Evolutionary conservation across 2,113 vertebrate species (phyloP), one percentile per base, ranked within the genome.

Genomic region (Pimephales promelas): DNA sequence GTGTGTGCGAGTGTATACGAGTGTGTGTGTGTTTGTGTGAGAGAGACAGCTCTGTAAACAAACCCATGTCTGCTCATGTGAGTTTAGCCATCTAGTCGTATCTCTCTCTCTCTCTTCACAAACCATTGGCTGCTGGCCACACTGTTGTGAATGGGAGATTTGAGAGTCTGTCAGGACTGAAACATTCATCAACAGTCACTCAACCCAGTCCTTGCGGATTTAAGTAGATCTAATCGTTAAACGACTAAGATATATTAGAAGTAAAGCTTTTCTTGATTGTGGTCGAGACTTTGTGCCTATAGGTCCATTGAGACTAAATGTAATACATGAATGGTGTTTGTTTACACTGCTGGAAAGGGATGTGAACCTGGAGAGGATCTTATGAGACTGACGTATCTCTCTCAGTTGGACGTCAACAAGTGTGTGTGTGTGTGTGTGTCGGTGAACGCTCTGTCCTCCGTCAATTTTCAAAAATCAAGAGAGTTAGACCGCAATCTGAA

Each of bases 361-460:
- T 56, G 24, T 64, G 59, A 10, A 64, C 7, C 20, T 1, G 14
- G 26, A 43, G 47, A 16, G 13, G 47, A 49, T 49, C 47, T 54
- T 7, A 18, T 3, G 8, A 28, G 52, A 26, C 57, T 47, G 2
- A 22, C 45, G 8, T 52, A 64, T 71, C 43, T 49, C 4, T 10
- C 40, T 22, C 10, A 10, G 45, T 22, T 43, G 28, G 36, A 72
- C 4, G 36, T 22, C 10, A 10, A 26, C 0, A 5, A 57, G 57
- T 40, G 75, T 79, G 83, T 84, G 62, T 81, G 54, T 40, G 56
- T 79, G 56, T 45, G 85, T 26, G 24, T 66, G 66, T 64, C 40
- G 8, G 52, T 54, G 81, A 72, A 64, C 16, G 22, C 36, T 75
- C 45, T 74, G 49, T 72, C 40, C 47, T 64, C 22, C 13, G 47